These are phyloP conservation scores for Odontomyia ornata DNA, from an alignment of 2,888 invertebrate genomes.

Conservation along the genomic window DNA sequence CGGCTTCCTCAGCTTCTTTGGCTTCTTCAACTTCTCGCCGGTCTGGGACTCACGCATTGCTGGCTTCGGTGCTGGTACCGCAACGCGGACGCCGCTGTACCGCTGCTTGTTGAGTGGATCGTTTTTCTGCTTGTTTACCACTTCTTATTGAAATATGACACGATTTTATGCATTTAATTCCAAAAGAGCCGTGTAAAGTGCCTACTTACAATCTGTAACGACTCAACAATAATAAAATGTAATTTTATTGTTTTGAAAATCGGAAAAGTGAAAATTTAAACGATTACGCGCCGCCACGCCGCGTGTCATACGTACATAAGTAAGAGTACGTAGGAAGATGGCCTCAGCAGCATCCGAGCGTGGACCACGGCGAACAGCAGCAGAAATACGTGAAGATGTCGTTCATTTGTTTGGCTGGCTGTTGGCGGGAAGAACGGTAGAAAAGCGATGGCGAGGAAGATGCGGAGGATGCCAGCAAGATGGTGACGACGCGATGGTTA, in stretches of 20 bases:
- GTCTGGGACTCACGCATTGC: constrained; percentile 19
- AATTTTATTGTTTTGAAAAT: constrained; percentile 43
- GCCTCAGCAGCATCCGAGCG: not conserved
- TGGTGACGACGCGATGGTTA: not conserved
- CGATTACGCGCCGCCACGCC: constrained; percentile 16
- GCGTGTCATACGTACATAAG: no score
- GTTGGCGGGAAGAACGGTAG: not conserved
- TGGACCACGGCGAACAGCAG: not conserved
- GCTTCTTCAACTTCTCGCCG: constrained; percentile 11
- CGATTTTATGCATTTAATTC: constrained; percentile 44
- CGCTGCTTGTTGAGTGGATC: constrained; percentile 24
- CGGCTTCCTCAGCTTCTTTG: constrained; percentile 27
- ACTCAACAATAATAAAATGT: constrained; percentile 44
- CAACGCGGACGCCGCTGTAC: not conserved
- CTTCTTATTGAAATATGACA: constrained; percentile 43
- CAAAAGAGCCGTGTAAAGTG: constrained; percentile 42
- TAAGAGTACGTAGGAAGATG: not conserved
- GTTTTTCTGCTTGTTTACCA: constrained; percentile 41
- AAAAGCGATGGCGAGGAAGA: not conserved
- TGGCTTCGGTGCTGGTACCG: constrained; percentile 8
- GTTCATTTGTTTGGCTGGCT: constrained; percentile 23
- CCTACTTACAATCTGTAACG: constrained; percentile 45
- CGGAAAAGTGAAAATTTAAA: constrained; percentile 43
- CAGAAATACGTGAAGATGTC: constrained; percentile 20
- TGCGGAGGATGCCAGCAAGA: not conserved